Evolutionary conservation across 2,113 vertebrate genomes (phyloP).

Genomic region (Propithecus coquereli): DNA sequence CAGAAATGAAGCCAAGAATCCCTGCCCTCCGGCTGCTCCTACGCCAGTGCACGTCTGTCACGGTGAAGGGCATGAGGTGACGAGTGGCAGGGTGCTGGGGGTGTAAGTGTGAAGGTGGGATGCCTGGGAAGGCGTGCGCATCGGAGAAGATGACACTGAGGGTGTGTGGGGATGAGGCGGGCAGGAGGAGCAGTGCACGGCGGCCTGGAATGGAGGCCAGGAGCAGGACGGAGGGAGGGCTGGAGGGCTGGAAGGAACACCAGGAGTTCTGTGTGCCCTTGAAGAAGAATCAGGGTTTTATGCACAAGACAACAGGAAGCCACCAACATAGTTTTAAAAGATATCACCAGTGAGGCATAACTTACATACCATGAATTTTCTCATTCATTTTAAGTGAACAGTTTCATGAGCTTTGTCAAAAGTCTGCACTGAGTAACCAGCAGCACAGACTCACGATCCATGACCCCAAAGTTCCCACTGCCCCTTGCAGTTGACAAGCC

Average conservation of each 20-base stretch:
- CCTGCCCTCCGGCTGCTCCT: not conserved
- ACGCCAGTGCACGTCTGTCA: not conserved
- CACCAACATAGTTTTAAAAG: not conserved
- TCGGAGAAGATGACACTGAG: not conserved
- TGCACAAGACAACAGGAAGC: not conserved
- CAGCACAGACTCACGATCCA: not conserved
- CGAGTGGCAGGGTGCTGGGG: not conserved
- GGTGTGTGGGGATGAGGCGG: not conserved
- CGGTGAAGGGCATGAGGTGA: not conserved
- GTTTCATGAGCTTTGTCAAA: not conserved
- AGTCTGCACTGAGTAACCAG: not conserved
- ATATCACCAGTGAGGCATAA: not conserved
- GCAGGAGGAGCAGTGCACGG: too few species aligned
- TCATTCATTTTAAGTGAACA: not conserved
- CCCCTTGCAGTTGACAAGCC: not conserved
- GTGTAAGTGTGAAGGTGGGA: fast-evolving
- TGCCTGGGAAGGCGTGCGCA: not conserved
- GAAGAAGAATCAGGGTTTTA: not conserved
- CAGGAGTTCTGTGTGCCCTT: not conserved
- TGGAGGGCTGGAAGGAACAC: not conserved
- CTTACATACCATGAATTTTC: not conserved
- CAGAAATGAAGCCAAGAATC: not conserved
- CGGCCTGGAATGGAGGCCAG: not conserved
- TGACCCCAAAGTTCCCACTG: not conserved
- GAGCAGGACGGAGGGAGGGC: not conserved